Evolutionary conservation across 2,113 vertebrate species (phyloP).

Genomic region (Todiramphus saurophagus): DNA sequence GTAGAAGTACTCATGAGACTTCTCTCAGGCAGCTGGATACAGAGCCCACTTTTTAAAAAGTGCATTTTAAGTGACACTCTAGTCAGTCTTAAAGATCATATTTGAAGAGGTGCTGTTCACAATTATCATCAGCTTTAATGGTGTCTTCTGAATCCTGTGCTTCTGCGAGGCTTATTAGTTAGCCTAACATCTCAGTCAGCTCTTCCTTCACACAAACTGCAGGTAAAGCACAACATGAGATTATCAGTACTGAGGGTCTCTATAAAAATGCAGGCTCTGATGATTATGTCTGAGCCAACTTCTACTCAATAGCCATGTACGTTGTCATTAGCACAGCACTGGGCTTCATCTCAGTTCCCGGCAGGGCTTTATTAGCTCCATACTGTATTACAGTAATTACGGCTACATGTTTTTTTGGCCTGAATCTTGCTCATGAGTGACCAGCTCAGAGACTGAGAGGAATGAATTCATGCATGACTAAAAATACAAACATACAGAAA

Average conservation of each 20-base stretch:
- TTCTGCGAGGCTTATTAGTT: slow-evolving; percentile 19
- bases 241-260: neutral
- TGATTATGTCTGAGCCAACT: neutral
- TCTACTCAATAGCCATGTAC: neutral
- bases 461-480: neutral
- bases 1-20: neutral
- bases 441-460: neutral
- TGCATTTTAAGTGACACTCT: neutral
- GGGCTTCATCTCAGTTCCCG: neutral
- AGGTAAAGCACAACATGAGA: neutral
- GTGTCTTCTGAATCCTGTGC: neutral
- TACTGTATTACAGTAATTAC: neutral
- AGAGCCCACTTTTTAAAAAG: neutral
- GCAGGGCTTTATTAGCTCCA: neutral
- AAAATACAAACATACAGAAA: neutral
- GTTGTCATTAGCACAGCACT: neutral
- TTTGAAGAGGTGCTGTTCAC: slow-evolving; percentile 18
- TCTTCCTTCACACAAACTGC: neutral
- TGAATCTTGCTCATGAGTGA: neutral
- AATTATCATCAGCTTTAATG: slow-evolving; percentile 1
- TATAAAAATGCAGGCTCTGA: neutral
- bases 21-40: neutral
- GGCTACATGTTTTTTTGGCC: neutral
- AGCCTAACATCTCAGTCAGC: neutral
- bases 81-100: slow-evolving; percentile 7